These are phyloP conservation scores for Drosophila elegans DNA, from an alignment of 1,140 invertebrate genomes.

Conservation along the genomic window DNA sequence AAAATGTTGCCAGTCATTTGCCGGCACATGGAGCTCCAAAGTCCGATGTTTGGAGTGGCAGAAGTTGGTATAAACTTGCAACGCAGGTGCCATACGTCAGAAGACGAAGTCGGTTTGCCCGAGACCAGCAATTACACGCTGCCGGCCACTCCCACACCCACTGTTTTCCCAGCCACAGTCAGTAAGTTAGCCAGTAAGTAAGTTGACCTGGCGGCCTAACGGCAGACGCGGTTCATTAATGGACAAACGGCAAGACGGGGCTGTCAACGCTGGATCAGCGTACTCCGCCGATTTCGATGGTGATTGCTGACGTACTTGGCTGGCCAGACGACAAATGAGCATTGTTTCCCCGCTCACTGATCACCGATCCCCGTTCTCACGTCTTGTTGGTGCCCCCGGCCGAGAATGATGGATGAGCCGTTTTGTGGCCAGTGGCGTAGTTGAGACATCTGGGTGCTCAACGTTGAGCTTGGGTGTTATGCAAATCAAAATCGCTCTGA, in stretches of 20 bases:
- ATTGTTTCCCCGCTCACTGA: conserved; percentile 43
- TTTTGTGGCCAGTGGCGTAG: conserved; percentile 30
- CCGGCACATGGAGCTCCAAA: conserved; percentile 1
- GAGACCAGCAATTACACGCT: conserved; percentile 59
- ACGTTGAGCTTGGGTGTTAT: conserved; percentile 10
- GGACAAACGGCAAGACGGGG: conserved; percentile 63
- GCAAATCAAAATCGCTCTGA: conserved; percentile 20
- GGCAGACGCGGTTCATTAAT: conserved; percentile 67
- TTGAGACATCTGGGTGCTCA: neutral
- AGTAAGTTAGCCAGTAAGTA: conserved; percentile 15
- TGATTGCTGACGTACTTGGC: conserved; percentile 26
- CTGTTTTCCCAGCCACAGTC: conserved; percentile 1
- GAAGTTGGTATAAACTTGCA: conserved; percentile 43
- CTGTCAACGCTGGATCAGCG: conserved; percentile 45
- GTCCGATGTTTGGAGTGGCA: conserved; percentile 15
- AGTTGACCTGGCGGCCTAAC: conserved; percentile 47
- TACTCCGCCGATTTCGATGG: neutral
- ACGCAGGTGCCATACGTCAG: neutral
- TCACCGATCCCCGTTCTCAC: conserved; percentile 2
- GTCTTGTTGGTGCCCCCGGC: conserved; percentile 21
- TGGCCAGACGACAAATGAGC: conserved; percentile 54
- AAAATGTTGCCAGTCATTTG: conserved; percentile 56
- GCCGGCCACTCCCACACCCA: conserved; percentile 50
- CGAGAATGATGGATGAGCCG: conserved; percentile 57
- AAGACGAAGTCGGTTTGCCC: conserved; percentile 44